Base-by-base conservation (phyloP, 2,888 invertebrate genomes). In the Ptychoptera albimana region DNA sequence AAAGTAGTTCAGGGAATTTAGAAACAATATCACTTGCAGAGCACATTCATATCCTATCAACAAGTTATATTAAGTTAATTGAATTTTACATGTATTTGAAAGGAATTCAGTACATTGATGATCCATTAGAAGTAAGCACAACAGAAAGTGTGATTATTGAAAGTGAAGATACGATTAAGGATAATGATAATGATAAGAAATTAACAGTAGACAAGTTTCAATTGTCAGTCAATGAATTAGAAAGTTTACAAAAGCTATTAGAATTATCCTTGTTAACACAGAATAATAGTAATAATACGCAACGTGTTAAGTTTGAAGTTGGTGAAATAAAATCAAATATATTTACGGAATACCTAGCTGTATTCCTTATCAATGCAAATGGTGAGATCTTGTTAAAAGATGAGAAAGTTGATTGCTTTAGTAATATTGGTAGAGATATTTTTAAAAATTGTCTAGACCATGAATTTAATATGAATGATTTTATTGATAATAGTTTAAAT, bases 171-270 rank as follows among this genome's bases (percentile, higher is more conserved):
- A 16, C 6, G 7, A n/a, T n/a, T n/a, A n/a, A n/a, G n/a, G n/a
- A n/a, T n/a, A 7, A 23, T 23, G 23, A 23, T 23, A 23, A 23
- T 23, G 7, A 23, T 23, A 23, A 23, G 7, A 23, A 23, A 23
- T 23, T 23, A 23, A 23, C 3, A 5, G 23, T 23, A 5, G 23
- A 23, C 7, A 23, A 23, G 23, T 23, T 23, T 23, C 23, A 23
- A 23, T 23, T 61, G 2, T 53, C 53, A 10, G 57, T 59, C 37
- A 51, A 53, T 7, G 63, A 80, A 55, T 69, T 74, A 55, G 70
- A 71, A 46, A 75, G 75, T 49, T 67, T 81, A 41, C 77, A 79
- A 59, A 72, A 75, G 53, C 60, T 81, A 39, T 60, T 80, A 35
- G 71, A 76, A 53, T 62, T 80, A 48, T 69, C 74, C 9, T 69